phyloP scores from a whole-genome alignment of 2,113 vertebrate genomes.

The Brienomyrus brachyistius region DNA sequence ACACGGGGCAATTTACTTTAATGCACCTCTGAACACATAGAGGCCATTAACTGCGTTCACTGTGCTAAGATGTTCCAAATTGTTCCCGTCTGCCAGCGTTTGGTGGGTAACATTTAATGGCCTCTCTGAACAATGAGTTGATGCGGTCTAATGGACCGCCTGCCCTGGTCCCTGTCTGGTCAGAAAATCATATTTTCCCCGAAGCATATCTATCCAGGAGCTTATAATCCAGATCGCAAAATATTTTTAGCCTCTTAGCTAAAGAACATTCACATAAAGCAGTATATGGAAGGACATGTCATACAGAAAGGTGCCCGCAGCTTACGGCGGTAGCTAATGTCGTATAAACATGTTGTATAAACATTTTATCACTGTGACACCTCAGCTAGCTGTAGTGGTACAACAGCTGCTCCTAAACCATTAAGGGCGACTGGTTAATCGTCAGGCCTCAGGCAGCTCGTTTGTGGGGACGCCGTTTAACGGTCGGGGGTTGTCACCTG shows the following conservation, averaged over 20 bases:
- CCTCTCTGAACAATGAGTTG: not conserved
- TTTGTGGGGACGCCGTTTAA: not conserved
- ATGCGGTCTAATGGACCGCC: not conserved
- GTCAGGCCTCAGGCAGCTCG: not conserved
- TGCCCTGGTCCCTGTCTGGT: not conserved
- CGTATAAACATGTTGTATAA: not conserved
- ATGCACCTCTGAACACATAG: not conserved
- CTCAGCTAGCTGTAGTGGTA: not conserved
- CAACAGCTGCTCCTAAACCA: not conserved
- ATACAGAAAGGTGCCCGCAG: not conserved
- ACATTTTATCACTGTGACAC: not conserved
- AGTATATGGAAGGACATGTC: not conserved
- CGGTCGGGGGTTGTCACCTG: slow-evolving; percentile 50
- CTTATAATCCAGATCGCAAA: not conserved
- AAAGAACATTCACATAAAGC: not conserved
- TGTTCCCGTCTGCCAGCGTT: not conserved
- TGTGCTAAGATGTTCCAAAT: not conserved
- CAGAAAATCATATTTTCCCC: not conserved
- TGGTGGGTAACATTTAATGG: not conserved
- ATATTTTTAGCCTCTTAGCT: not conserved
- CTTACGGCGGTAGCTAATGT: not conserved
- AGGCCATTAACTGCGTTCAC: not conserved
- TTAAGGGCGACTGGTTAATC: not conserved
- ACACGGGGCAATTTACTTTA: not conserved
- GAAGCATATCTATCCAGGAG: not conserved